A percentile compares a stretch with the other conserved stretches of the same genome.
phyloP scores from a whole-genome alignment of 1,140 invertebrate genomes.

The Armadillidium nasatum region DNA sequence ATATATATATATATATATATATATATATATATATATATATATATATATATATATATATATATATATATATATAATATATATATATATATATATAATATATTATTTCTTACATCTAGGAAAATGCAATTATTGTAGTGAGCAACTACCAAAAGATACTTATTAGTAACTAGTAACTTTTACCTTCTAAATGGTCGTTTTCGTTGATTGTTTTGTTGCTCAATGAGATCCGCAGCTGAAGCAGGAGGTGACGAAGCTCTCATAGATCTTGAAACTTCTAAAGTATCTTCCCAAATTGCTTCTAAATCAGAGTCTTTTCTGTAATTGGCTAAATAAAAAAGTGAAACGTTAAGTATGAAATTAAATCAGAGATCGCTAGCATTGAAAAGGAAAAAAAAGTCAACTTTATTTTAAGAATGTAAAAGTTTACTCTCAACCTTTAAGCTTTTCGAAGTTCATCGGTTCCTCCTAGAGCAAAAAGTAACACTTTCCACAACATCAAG shows the following conservation, averaged over 20 bases:
- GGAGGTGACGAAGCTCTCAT: slow-evolving; percentile 95
- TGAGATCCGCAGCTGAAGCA: slow-evolving; percentile 81
- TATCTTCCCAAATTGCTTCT: slow-evolving; percentile 71
- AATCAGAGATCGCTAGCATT: no score
- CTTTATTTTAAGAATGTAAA: background rate
- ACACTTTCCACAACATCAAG: slow-evolving; percentile 90
- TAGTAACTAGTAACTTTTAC: no score
- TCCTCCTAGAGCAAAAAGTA: slow-evolving; percentile 83
- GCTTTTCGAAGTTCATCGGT: slow-evolving; percentile 70
- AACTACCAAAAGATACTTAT: no score
- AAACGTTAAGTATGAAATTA: no score
- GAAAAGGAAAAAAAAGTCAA: no score
- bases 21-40: no score
- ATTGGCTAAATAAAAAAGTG: slow-evolving; percentile 40
- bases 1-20: background rate
- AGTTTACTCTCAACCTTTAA: slow-evolving; percentile 54
- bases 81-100: no score
- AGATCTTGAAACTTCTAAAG: slow-evolving; percentile 80
- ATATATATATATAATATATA: no score
- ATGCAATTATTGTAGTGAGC: no score
- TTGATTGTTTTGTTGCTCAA: slow-evolving; percentile 72
- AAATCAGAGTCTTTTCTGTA: slow-evolving; percentile 34
- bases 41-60: no score
- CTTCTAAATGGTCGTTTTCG: slow-evolving; percentile 58
- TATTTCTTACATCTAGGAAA: no score